phyloP scores from a whole-genome alignment of 2,113 vertebrate species.

The Oryzias melastigma region DNA sequence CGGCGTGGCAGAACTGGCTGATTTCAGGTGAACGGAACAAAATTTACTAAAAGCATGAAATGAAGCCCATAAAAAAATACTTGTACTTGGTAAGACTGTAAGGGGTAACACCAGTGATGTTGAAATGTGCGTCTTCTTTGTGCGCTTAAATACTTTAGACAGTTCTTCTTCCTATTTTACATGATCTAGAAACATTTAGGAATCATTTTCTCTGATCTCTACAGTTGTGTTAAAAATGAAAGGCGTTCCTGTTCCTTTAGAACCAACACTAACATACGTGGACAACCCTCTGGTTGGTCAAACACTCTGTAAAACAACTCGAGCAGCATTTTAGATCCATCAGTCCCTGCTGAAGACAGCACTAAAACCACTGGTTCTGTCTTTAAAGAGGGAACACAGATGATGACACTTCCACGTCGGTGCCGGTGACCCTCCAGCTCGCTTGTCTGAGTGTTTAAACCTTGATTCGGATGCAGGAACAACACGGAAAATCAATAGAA shows the following conservation, averaged over 20 bases:
- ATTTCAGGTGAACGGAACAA: constrained; percentile 32
- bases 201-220: no score
- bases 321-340: constrained; percentile 21
- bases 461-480: constrained; percentile 28
- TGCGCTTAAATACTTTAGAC: constrained; percentile 20
- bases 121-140: constrained; percentile 11
- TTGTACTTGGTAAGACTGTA: background rate
- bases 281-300: constrained; percentile 17
- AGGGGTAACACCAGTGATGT: constrained; percentile 45
- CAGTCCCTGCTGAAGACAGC: constrained; percentile 19
- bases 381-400: constrained; percentile 22
- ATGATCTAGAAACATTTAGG: no score
- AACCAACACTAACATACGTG: no score
- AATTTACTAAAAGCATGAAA: constrained; percentile 31
- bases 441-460: constrained; percentile 29
- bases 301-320: constrained; percentile 15
- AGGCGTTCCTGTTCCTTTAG: no score
- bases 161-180: no score
- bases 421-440: constrained; percentile 27
- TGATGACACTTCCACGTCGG: constrained; percentile 44
- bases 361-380: constrained; percentile 55
- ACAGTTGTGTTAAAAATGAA: no score
- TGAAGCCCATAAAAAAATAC: constrained; percentile 14
- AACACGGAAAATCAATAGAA: constrained; percentile 31
- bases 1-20: constrained; percentile 30